A percentile compares a stretch with the other conserved stretches of the same genome.
Evolutionary conservation across 2,797 vertebrate genomes (phyloP).

Genomic region (Rhincodon typus): DNA sequence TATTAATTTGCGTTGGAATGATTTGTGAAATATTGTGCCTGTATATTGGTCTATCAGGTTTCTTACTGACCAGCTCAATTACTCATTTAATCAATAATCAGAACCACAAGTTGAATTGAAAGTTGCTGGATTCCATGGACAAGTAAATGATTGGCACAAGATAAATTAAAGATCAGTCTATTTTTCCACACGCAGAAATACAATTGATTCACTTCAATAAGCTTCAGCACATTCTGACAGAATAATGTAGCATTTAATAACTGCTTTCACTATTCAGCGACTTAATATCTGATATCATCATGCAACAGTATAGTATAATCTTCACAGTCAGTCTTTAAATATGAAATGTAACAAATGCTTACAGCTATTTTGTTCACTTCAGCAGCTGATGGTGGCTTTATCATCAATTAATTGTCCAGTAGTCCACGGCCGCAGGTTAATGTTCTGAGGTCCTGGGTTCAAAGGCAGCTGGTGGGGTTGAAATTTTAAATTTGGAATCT

Average conservation of each 20-base stretch:
- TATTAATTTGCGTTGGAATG: background rate
- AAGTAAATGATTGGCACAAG: background rate
- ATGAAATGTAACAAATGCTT: background rate
- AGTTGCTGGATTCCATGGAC: background rate
- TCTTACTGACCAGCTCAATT: background rate
- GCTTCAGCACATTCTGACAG: background rate
- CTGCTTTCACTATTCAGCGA: background rate
- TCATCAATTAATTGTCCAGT: too few relatives aligned
- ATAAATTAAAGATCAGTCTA: background rate
- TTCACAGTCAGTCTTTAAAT: background rate
- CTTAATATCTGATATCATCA: background rate
- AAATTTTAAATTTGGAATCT: too few relatives aligned
- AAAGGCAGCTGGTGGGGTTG: too few relatives aligned
- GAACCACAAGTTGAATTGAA: background rate
- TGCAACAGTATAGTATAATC: background rate
- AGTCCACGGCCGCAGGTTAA: too few relatives aligned
- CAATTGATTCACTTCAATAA: background rate
- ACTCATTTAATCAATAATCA: background rate
- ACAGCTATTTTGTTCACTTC: background rate
- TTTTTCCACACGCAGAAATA: background rate
- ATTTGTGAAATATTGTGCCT: background rate
- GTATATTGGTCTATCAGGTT: too few relatives aligned
- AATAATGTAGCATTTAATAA: background rate
- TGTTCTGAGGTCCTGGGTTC: too few relatives aligned
- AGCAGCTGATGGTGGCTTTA: too few relatives aligned